Percentiles rank a stretch among this genome's conserved stretches.
These are phyloP conservation scores for Pelecanoides urinatrix DNA, from an alignment of 2,113 vertebrate genomes.

Conservation along the genomic window DNA sequence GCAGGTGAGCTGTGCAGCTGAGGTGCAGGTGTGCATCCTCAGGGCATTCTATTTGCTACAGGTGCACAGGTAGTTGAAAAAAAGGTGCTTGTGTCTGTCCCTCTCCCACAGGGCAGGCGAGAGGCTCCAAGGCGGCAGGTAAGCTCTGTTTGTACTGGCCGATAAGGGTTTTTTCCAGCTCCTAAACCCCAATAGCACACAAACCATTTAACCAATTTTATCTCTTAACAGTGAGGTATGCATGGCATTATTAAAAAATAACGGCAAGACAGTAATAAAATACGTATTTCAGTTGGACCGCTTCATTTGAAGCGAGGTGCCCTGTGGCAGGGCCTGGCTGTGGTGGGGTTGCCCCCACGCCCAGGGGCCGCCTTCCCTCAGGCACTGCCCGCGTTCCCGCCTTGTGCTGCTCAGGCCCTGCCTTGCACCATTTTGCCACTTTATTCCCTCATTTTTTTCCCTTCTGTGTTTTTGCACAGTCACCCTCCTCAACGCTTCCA, in stretches of 20 bases:
- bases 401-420: accelerated
- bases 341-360: accelerated
- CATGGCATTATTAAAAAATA: accelerated
- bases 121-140: not conserved
- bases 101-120: accelerated
- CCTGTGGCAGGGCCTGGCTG: accelerated
- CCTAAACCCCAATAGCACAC: accelerated
- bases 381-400: accelerated
- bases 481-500: accelerated
- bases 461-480: not conserved
- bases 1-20: not conserved
- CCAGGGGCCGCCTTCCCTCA: accelerated
- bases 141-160: accelerated
- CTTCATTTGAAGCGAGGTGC: not conserved
- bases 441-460: not conserved
- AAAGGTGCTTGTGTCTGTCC: accelerated
- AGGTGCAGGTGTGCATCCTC: not conserved
- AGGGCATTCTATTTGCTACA: not conserved
- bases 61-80: not conserved
- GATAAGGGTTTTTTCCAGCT: not conserved
- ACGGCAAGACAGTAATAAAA: accelerated
- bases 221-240: not conserved
- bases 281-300: not conserved
- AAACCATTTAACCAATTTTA: not conserved
- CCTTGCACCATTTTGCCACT: not conserved